These are phyloP conservation scores for Semaprochilodus insignis DNA, from an alignment of 2,797 vertebrate species.

Conservation along the genomic window DNA sequence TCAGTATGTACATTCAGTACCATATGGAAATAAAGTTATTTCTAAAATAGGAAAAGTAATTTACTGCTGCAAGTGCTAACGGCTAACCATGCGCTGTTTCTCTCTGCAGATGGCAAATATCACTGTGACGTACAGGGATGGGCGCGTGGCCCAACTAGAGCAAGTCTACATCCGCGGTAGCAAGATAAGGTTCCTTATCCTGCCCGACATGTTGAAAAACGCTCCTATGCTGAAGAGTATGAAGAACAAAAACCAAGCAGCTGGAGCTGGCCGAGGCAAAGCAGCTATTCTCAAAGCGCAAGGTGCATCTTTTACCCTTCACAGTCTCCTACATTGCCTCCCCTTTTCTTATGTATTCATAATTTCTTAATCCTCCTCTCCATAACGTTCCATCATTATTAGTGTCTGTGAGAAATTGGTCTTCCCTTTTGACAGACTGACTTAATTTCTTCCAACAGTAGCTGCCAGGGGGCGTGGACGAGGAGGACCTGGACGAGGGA, in stretches of 20 bases:
- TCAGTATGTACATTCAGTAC: no score
- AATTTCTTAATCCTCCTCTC: background rate
- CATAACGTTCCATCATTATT: no score
- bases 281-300: conserved; percentile 99
- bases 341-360: conserved; percentile 53
- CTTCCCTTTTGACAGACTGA: background rate
- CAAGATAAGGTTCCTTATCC: conserved; percentile 96
- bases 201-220: conserved; percentile 98
- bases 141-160: conserved; percentile 94
- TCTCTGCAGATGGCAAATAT: conserved; percentile 94
- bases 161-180: conserved; percentile 98
- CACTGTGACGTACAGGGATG: conserved; percentile 96
- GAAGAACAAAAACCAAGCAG: conserved; percentile 98
- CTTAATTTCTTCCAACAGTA: conserved; percentile 76
- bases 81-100: background rate
- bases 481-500: conserved; percentile 91
- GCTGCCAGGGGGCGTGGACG: conserved; percentile 95
- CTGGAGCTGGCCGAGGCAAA: conserved; percentile 94
- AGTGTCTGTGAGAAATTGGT: no score
- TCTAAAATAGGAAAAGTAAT: no score
- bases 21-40: no score
- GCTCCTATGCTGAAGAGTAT: conserved; percentile 99
- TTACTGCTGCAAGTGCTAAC: background rate
- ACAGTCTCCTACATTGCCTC: background rate
- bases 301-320: conserved; percentile 73